Evolutionary conservation across 2,888 invertebrate genomes (phyloP).

Genomic region (Podabrus alpinus): DNA sequence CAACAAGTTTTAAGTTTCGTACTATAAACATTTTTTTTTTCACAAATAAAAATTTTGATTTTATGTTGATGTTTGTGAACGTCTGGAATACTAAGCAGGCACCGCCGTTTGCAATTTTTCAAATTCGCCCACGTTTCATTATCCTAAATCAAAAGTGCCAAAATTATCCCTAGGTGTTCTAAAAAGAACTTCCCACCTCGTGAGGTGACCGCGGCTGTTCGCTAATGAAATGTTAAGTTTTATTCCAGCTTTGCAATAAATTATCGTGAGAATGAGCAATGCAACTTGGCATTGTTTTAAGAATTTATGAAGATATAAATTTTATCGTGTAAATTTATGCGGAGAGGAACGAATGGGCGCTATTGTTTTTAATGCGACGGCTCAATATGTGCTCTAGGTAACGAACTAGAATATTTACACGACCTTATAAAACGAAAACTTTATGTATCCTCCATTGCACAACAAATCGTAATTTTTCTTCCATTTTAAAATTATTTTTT

Average conservation of each 20-base stretch:
- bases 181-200: conserved; percentile 11
- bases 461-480: background rate
- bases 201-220: conserved; percentile 10
- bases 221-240: conserved; percentile 24
- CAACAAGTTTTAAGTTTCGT: background rate
- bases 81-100: background rate
- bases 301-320: conserved; percentile 27
- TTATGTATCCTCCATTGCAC: background rate
- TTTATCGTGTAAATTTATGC: conserved; percentile 20
- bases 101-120: background rate
- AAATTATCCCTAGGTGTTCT: conserved; percentile 23
- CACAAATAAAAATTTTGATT: background rate
- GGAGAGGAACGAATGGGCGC: conserved; percentile 13
- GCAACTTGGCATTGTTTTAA: conserved; percentile 24
- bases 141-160: conserved; percentile 17
- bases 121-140: background rate
- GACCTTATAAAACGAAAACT: background rate
- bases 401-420: background rate
- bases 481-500: no score
- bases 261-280: conserved; percentile 20
- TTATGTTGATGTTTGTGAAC: background rate
- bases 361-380: conserved; percentile 10
- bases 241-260: conserved; percentile 21
- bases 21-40: background rate
- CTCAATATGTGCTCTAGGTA: background rate